A percentile compares a stretch with the other conserved stretches of the same genome.
phyloP scores from a whole-genome alignment of 2,888 invertebrate species.

The Eucriotettix oculatus region DNA sequence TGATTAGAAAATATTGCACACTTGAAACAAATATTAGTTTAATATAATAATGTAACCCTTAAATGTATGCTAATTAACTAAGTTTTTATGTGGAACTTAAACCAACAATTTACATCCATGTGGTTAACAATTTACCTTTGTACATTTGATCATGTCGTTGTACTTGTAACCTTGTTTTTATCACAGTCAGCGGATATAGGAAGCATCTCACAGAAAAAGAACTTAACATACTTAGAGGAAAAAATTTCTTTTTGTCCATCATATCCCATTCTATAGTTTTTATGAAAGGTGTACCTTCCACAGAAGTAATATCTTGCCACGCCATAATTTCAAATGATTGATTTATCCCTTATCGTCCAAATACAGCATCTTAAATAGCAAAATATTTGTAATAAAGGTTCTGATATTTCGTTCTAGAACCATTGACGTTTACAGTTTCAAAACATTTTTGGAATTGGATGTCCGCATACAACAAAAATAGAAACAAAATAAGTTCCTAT shows the following conservation, averaged over 20 bases:
- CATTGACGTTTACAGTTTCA: too few relatives aligned
- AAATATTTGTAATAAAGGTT: neutral
- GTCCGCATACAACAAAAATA: too few relatives aligned
- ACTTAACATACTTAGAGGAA: slow-evolving; percentile 80
- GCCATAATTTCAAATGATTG: neutral
- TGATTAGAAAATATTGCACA: too few relatives aligned
- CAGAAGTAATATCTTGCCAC: neutral
- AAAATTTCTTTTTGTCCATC: slow-evolving; percentile 93
- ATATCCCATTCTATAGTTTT: slow-evolving; percentile 92
- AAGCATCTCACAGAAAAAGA: slow-evolving; percentile 61
- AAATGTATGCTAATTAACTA: too few relatives aligned
- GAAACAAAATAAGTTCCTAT: too few relatives aligned
- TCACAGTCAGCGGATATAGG: slow-evolving; percentile 81
- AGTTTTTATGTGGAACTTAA: too few relatives aligned
- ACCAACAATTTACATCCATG: neutral
- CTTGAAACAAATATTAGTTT: too few relatives aligned
- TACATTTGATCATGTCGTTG: slow-evolving; percentile 72
- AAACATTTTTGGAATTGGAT: too few relatives aligned
- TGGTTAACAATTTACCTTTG: slow-evolving; percentile 36
- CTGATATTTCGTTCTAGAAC: too few relatives aligned
- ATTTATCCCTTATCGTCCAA: slow-evolving; percentile 8
- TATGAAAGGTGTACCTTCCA: slow-evolving; percentile 33
- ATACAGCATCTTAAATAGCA: neutral
- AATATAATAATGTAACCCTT: too few relatives aligned
- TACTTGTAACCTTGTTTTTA: slow-evolving; percentile 86